These are phyloP conservation scores for Eciton burchellii DNA, from an alignment of 1,140 invertebrate genomes.

Conservation along the genomic window DNA sequence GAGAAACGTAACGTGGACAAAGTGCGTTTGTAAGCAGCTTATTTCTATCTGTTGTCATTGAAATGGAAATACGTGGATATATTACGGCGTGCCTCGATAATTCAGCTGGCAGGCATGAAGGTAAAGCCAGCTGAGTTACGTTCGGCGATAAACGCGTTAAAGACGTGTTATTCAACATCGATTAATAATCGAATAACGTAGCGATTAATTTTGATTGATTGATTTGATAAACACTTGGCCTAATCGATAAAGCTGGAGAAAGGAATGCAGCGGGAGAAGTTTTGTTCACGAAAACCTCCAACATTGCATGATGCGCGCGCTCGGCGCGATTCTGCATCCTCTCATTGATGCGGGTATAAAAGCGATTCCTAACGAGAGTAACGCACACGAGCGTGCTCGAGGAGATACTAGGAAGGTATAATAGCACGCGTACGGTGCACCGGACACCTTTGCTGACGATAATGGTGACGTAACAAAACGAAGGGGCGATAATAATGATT, in stretches of 20 bases:
- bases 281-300: not conserved
- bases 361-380: constrained; percentile 12
- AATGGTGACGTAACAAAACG: constrained; percentile 59
- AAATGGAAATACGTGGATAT: no score
- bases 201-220: no score
- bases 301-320: not conserved
- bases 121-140: no score
- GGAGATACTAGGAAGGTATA: constrained; percentile 8
- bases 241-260: not conserved
- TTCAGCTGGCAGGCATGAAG: no score
- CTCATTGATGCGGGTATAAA: not conserved
- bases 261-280: not conserved
- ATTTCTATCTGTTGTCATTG: no score
- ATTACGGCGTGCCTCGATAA: no score
- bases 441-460: constrained; percentile 39
- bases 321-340: not conserved
- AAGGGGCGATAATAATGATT: constrained; percentile 57
- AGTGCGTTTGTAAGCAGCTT: no score
- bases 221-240: no score
- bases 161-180: no score
- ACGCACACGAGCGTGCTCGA: constrained; percentile 4
- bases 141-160: no score
- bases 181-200: no score
- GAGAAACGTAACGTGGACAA: no score
- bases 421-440: constrained; percentile 2